Evolutionary conservation across 2,113 vertebrate species (phyloP).

Genomic region (Ailuropoda melanoleuca): DNA sequence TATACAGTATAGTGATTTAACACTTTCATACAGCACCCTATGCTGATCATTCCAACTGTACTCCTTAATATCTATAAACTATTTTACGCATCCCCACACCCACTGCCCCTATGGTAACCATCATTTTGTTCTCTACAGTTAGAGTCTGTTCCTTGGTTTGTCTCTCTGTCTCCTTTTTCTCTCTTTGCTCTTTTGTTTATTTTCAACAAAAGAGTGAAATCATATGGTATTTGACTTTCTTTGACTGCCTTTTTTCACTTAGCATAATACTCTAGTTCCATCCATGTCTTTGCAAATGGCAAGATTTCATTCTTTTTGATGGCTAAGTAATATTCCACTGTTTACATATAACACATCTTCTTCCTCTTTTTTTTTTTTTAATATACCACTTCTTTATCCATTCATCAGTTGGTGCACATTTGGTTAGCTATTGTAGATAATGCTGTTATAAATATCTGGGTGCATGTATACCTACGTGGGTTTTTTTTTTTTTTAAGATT

Average conservation of each 20-base stretch:
- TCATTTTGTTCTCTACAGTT: background rate
- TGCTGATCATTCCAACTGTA: background rate
- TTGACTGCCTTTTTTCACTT: background rate
- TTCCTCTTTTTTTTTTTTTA: too few species aligned
- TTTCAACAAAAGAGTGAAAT: background rate
- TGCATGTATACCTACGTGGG: background rate
- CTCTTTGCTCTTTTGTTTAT: background rate
- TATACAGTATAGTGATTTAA: background rate
- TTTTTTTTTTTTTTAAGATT: too few species aligned
- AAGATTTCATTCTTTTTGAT: background rate
- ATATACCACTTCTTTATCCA: background rate
- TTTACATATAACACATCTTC: background rate
- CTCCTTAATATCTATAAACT: background rate
- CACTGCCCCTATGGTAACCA: background rate
- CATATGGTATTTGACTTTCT: background rate
- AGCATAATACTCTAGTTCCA: too few species aligned
- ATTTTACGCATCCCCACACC: background rate
- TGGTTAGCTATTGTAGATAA: background rate
- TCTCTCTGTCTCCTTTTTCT: background rate
- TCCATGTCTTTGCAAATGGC: background rate
- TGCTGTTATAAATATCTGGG: background rate
- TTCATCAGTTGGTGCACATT: background rate
- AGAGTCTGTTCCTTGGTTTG: background rate
- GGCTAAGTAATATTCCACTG: background rate
- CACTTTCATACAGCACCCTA: background rate